phyloP scores from a whole-genome alignment of 2,797 vertebrate species.

The Malacoraja senta region DNA sequence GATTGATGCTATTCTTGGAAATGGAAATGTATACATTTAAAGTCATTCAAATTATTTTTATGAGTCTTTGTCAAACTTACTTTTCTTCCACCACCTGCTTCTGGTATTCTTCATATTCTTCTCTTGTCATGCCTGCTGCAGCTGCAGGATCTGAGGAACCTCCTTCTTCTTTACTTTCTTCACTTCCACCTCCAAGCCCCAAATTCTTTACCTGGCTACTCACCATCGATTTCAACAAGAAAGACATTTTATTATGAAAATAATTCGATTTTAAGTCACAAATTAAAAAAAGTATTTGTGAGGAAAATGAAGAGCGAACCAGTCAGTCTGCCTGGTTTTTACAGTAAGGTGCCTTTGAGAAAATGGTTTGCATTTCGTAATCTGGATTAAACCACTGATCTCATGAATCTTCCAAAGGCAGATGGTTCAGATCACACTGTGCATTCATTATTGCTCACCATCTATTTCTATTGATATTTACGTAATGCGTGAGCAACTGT shows the following conservation, averaged over 20 bases:
- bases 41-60: neutral
- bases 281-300: neutral
- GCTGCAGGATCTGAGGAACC: constrained; percentile 76
- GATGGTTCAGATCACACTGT: constrained; percentile 75
- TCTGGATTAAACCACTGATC: constrained; percentile 86
- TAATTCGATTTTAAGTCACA: constrained; percentile 43
- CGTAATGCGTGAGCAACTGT: constrained; percentile 51
- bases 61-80: constrained; percentile 64
- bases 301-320: constrained; percentile 55
- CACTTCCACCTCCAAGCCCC: constrained; percentile 80
- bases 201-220: constrained; percentile 87
- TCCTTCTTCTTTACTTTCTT: constrained; percentile 77
- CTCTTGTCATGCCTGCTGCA: constrained; percentile 87
- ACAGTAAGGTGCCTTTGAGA: constrained; percentile 69
- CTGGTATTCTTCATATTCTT: constrained; percentile 95
- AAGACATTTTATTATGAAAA: constrained; percentile 66
- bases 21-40: neutral
- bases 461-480: constrained; percentile 57
- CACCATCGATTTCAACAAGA: constrained; percentile 89
- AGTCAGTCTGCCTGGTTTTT: constrained; percentile 61
- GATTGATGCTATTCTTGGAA: neutral
- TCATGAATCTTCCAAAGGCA: constrained; percentile 70
- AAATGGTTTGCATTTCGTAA: constrained; percentile 71
- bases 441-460: constrained; percentile 53
- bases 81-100: constrained; percentile 95